phyloP scores from a whole-genome alignment of 2,113 vertebrate species.

The Embiotoca jacksoni region DNA sequence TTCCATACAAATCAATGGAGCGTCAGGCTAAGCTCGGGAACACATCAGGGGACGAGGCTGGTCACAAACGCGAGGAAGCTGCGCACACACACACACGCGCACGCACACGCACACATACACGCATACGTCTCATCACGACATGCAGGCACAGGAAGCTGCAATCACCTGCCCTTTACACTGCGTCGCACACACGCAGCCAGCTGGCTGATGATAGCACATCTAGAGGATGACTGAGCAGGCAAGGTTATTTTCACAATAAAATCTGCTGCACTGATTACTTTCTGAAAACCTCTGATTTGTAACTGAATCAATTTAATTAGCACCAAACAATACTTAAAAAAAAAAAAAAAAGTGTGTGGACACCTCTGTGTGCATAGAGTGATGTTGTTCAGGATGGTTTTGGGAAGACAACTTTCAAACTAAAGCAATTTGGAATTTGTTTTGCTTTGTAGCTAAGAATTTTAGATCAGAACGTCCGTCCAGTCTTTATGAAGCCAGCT shows the following conservation, averaged over 20 bases:
- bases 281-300: conserved; percentile 12
- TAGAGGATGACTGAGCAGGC: conserved; percentile 45
- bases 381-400: neutral
- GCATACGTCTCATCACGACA: conserved; percentile 36
- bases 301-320: conserved; percentile 18
- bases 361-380: neutral
- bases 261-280: conserved; percentile 36
- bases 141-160: conserved; percentile 53
- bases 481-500: too few species aligned
- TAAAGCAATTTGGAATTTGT: too few species aligned
- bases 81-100: conserved; percentile 14
- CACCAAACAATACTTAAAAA: neutral
- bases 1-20: conserved; percentile 83
- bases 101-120: neutral
- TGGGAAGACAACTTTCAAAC: neutral
- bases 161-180: conserved; percentile 69
- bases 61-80: conserved; percentile 61
- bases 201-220: conserved; percentile 49
- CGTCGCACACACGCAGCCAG: conserved; percentile 20
- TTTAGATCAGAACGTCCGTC: too few species aligned
- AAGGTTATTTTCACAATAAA: conserved; percentile 58
- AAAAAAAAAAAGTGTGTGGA: neutral
- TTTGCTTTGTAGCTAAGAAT: too few species aligned
- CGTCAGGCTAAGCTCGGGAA: conserved; percentile 69
- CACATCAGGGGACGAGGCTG: conserved; percentile 65